Evolutionary conservation across 2,888 invertebrate genomes (phyloP).

Genomic region (Trichogramma dendrolimi): DNA sequence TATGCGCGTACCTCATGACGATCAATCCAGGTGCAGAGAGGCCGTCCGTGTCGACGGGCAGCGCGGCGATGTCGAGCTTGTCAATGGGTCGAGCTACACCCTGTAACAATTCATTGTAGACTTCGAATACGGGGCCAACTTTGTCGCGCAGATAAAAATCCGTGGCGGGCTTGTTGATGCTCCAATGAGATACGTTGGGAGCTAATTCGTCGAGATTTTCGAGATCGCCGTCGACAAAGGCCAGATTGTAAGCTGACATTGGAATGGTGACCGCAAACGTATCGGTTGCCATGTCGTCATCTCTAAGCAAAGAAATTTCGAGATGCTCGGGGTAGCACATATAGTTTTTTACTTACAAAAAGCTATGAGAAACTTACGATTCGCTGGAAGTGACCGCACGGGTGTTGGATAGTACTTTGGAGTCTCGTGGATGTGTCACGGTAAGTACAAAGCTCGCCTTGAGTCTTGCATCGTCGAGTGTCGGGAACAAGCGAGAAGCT

Average conservation of each 20-base stretch:
- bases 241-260: constrained; percentile 61
- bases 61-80: constrained; percentile 39
- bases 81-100: constrained; percentile 32
- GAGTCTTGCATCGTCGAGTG: constrained; percentile 69
- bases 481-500: constrained; percentile 39
- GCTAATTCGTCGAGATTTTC: constrained; percentile 25
- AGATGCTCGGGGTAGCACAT: background rate
- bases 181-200: constrained; percentile 28
- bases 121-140: constrained; percentile 29
- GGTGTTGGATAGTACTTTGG: constrained; percentile 69
- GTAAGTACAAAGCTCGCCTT: constrained; percentile 74
- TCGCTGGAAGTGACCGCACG: constrained; percentile 52
- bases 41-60: constrained; percentile 34
- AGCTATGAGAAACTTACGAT: constrained; percentile 34
- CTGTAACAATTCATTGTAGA: constrained; percentile 35
- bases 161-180: constrained; percentile 16
- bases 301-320: background rate
- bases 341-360: background rate
- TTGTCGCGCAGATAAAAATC: constrained; percentile 37
- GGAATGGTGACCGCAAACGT: constrained; percentile 42
- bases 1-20: constrained; percentile 9
- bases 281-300: constrained; percentile 26
- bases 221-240: constrained; percentile 45
- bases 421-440: constrained; percentile 62
- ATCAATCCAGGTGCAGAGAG: constrained; percentile 36